Conservation (phyloP, 2,113 vertebrate species). For the Galbula dea region DNA sequence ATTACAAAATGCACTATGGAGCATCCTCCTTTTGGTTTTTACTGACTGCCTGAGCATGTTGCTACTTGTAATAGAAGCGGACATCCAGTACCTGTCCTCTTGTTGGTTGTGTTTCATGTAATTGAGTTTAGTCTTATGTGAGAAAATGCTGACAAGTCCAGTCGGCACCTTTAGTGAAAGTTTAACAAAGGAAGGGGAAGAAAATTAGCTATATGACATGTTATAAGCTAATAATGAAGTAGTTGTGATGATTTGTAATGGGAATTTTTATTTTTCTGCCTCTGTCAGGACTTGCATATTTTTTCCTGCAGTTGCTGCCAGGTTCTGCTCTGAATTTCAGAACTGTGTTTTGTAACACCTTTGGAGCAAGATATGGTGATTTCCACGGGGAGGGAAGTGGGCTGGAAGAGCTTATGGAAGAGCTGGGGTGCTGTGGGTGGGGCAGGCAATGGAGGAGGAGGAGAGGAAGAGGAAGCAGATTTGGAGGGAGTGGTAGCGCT, state of each 20-base stretch:
- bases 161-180: conserved; percentile 15
- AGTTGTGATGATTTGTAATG: not conserved
- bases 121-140: not conserved
- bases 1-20: not conserved
- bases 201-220: not conserved
- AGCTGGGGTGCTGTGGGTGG: conserved; percentile 45
- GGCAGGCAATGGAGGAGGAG: not conserved
- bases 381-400: not conserved
- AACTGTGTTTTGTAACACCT: not conserved
- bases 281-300: not conserved
- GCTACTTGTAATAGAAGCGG: not conserved
- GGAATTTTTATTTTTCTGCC: not conserved
- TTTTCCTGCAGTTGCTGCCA: not conserved
- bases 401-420: conserved; percentile 30
- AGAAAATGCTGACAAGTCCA: conserved; percentile 23
- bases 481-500: not conserved
- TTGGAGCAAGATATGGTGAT: not conserved
- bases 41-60: not conserved
- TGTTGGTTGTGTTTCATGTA: not conserved
- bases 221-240: not conserved
- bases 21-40: not conserved
- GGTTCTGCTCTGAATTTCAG: conserved; percentile 16
- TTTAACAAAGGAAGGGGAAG: not conserved
- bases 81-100: not conserved
- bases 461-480: not conserved